phyloP scores from a whole-genome alignment of 2,888 invertebrate genomes.

The Galerucella calmariensis region DNA sequence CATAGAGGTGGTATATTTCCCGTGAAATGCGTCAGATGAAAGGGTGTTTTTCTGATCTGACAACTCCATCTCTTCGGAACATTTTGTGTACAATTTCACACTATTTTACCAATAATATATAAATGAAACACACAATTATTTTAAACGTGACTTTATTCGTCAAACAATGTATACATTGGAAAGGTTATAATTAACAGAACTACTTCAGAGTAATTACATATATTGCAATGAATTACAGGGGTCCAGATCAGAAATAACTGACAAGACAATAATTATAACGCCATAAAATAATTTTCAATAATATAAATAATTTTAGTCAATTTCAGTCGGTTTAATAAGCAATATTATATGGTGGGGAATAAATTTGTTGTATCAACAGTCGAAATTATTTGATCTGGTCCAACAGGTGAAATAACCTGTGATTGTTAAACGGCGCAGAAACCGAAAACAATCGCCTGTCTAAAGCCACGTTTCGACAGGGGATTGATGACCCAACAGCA shows the following conservation, averaged over 20 bases:
- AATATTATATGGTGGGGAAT: background rate
- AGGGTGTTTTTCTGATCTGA: too few relatives aligned
- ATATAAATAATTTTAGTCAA: background rate
- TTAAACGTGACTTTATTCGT: constrained; percentile 34
- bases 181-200: constrained; percentile 41
- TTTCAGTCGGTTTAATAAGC: background rate
- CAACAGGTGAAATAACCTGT: constrained; percentile 53
- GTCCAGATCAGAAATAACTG: constrained; percentile 46
- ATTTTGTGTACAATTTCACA: too few relatives aligned
- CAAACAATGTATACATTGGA: constrained; percentile 30
- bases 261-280: constrained; percentile 8
- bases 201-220: constrained; percentile 54
- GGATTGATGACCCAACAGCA: constrained; percentile 70
- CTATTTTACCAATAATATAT: background rate
- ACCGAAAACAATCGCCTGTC: constrained; percentile 62
- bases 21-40: too few relatives aligned
- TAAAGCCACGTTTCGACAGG: constrained; percentile 66
- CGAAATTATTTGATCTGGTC: constrained; percentile 47
- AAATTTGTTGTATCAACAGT: constrained; percentile 7
- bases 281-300: background rate
- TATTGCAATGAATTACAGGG: constrained; percentile 56
- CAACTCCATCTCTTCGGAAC: too few relatives aligned
- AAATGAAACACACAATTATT: constrained; percentile 20
- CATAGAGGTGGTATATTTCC: too few relatives aligned
- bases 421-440: constrained; percentile 46